phyloP scores from a whole-genome alignment of 2,797 vertebrate species.

The Dromococcyx pavoninus region DNA sequence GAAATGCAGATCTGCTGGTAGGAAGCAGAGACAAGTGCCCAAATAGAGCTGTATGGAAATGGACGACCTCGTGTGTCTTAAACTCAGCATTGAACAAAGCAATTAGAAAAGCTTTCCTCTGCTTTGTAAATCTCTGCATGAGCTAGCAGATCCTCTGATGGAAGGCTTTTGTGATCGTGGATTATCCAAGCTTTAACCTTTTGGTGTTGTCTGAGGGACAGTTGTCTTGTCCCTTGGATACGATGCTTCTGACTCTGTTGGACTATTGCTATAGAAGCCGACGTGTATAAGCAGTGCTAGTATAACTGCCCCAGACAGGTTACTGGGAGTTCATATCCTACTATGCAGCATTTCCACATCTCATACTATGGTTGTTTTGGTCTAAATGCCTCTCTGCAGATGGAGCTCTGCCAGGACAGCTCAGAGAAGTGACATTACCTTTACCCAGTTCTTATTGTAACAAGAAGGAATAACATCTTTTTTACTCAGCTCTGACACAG shows the following conservation, averaged over 20 bases:
- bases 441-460: constrained; percentile 36
- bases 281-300: background rate
- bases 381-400: background rate
- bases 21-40: background rate
- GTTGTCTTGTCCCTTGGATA: background rate
- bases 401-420: background rate
- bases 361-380: background rate
- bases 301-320: background rate
- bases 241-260: background rate
- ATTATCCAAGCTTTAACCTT: background rate
- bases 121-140: background rate
- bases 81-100: background rate
- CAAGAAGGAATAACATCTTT: constrained; percentile 50
- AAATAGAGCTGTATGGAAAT: background rate
- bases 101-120: background rate
- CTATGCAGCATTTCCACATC: accelerated
- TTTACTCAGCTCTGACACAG: constrained; percentile 30
- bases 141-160: background rate
- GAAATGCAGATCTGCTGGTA: background rate
- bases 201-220: background rate
- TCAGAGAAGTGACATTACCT: constrained; percentile 41
- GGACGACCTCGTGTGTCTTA: accelerated
- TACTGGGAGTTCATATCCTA: background rate
- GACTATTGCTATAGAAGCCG: background rate
- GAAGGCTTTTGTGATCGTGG: background rate